Evolutionary conservation across 2,888 invertebrate genomes (phyloP).

Genomic region (Drosophila koepferae): DNA sequence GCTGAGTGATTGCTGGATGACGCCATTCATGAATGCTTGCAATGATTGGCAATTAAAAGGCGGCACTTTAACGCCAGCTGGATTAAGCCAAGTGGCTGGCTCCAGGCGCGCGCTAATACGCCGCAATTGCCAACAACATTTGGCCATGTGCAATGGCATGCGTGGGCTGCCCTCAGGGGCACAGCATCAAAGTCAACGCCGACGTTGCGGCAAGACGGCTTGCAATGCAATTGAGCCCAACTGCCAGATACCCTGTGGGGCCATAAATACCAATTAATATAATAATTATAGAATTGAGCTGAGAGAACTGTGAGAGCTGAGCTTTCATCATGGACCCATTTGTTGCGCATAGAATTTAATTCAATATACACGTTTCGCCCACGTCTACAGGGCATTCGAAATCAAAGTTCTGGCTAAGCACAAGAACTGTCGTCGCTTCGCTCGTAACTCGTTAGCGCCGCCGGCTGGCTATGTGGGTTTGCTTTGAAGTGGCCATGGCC

Average conservation of each 20-base stretch:
- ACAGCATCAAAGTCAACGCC: constrained; percentile 59
- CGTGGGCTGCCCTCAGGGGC: constrained; percentile 21
- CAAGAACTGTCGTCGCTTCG: constrained; percentile 37
- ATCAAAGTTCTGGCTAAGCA: constrained; percentile 54
- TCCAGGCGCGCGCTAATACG: constrained; percentile 14
- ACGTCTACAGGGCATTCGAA: constrained; percentile 7
- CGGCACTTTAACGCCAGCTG: constrained; percentile 33
- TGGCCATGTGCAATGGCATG: constrained; percentile 43
- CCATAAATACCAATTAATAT: background rate
- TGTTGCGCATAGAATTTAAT: too few relatives aligned
- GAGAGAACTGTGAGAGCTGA: too few relatives aligned
- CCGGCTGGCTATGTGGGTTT: constrained; percentile 48
- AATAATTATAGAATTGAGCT: too few relatives aligned
- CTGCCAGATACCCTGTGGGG: background rate
- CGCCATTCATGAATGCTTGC: constrained; percentile 22
- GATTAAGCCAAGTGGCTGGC: constrained; percentile 24
- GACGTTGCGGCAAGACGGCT: constrained; percentile 15
- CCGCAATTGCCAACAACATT: constrained; percentile 29
- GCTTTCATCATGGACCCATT: too few relatives aligned
- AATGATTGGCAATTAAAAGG: constrained; percentile 29
- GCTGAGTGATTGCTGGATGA: constrained; percentile 24
- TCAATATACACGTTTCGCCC: constrained; percentile 2
- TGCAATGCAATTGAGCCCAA: background rate
- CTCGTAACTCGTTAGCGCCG: constrained; percentile 45
- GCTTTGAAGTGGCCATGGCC: constrained; percentile 61